Evolutionary conservation across 2,888 invertebrate genomes (phyloP).

Genomic region (Aphelenchoides bicaudatus): DNA sequence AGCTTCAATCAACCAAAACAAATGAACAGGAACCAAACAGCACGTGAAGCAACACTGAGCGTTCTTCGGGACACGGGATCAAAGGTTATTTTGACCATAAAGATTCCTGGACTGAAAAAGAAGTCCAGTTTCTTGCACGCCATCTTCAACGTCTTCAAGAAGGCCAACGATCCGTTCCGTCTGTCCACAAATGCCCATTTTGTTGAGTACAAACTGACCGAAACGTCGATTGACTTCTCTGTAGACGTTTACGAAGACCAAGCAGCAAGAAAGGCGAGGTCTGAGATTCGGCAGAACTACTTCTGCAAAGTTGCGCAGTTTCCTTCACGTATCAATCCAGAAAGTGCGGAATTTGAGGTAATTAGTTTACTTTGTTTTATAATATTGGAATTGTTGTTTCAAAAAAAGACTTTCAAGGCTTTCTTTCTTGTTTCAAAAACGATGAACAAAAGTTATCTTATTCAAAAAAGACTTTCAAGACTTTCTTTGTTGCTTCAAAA

Average conservation of each 20-base stretch:
- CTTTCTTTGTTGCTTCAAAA: neutral
- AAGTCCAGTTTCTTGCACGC: conserved; percentile 42
- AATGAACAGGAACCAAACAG: conserved; percentile 15
- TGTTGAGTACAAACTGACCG: conserved; percentile 46
- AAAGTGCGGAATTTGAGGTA: conserved; percentile 58
- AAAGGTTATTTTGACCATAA: conserved; percentile 48
- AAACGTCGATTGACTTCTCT: conserved; percentile 46
- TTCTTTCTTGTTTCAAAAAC: conserved; percentile 5
- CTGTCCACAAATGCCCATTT: conserved; percentile 54
- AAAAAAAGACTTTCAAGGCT: neutral
- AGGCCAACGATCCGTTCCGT: conserved; percentile 55
- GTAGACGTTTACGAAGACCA: conserved; percentile 48
- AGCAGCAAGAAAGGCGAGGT: conserved; percentile 42
- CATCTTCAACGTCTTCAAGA: conserved; percentile 48
- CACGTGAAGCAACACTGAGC: conserved; percentile 40
- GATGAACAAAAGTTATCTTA: neutral
- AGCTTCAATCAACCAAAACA: neutral
- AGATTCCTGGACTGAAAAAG: conserved; percentile 54
- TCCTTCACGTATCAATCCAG: conserved; percentile 53
- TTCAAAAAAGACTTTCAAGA: neutral
- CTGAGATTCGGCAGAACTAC: conserved; percentile 44
- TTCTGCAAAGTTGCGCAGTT: conserved; percentile 54
- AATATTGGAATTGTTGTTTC: neutral
- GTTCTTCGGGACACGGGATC: conserved; percentile 50
- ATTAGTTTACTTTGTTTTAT: neutral